Base-by-base conservation (phyloP, 30 jellyfish, hydroid and myxozoan species). In the Hydra vulgaris region DNA sequence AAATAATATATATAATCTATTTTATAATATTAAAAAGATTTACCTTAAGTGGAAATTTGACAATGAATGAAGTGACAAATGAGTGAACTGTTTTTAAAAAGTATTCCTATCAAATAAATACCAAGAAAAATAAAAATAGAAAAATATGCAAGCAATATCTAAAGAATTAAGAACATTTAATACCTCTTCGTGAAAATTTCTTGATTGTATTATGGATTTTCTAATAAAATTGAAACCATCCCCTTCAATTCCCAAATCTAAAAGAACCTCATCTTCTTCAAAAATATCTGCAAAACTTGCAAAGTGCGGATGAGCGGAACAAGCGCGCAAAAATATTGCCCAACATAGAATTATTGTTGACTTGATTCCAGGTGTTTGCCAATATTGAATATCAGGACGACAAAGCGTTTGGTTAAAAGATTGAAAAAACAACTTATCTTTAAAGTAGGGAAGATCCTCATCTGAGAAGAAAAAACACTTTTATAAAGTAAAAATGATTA, bases 41-140 rank as follows among this genome's bases (percentile, higher is more conserved):
- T 80, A 89, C 97, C 87, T 89, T 89, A 66, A 89, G 54, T 8
- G 97, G 97, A 53, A 80, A 89, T 66, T 85, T 81, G 18, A 89
- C 95, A 23, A 89, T 85, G 56, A 86, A 27, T 3, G 82, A 20
- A n/a, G 97, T 89, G 53, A 89, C 68, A 22, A 89, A 76, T 5
- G 82, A 26, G 72, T 89, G 97, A 19, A 89, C 27, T 0, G 82
- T 71, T 67, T 85, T 89, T 73, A 89, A 68, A 25, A 89, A 89
- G 55, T 83, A 85, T 67, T 89, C 97, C 97, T 89, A 81, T 66
- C 77, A 0, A 72, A 15, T 71, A 74, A 16, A 21, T 72, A 21
- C 5, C 0, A 21, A n/a, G n/a, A 0, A 27, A 16, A 23, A 23
- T 0, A n/a, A 7, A 3, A 1, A 0, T 4, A 27, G 20, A 3